These are phyloP conservation scores for Halictus ligatus DNA, from an alignment of 2,888 invertebrate species.

Conservation along the genomic window DNA sequence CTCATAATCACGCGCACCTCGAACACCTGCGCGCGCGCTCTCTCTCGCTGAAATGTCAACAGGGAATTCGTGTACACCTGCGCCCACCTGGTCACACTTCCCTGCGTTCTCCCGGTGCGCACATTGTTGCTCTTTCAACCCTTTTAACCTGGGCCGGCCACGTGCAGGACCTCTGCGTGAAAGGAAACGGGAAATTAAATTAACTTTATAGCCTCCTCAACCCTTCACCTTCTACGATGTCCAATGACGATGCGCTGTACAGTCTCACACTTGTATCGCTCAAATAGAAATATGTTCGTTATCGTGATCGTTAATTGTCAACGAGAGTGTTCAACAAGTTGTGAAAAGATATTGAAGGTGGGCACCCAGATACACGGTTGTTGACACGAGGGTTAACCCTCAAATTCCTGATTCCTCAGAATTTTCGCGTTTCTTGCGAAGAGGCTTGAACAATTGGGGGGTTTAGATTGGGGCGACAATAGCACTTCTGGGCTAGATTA, in stretches of 20 bases:
- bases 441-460: no score
- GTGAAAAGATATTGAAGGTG: no score
- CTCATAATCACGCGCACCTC: constrained; percentile 42
- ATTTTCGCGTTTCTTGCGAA: no score
- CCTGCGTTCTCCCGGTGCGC: neutral
- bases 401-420: no score
- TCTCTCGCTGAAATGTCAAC: constrained; percentile 48
- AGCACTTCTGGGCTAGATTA: no score
- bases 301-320: no score
- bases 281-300: no score
- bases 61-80: constrained; percentile 45
- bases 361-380: no score
- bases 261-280: neutral
- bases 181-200: neutral
- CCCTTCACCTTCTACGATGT: neutral
- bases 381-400: no score
- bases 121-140: neutral
- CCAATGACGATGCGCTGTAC: neutral
- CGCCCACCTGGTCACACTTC: constrained; percentile 1
- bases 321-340: no score
- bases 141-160: neutral
- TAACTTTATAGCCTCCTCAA: neutral
- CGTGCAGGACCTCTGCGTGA: neutral
- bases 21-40: constrained; percentile 49
- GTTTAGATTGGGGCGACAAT: no score